Conservation (phyloP, 2,888 invertebrate genomes). For the Diadegma fenestrale region DNA sequence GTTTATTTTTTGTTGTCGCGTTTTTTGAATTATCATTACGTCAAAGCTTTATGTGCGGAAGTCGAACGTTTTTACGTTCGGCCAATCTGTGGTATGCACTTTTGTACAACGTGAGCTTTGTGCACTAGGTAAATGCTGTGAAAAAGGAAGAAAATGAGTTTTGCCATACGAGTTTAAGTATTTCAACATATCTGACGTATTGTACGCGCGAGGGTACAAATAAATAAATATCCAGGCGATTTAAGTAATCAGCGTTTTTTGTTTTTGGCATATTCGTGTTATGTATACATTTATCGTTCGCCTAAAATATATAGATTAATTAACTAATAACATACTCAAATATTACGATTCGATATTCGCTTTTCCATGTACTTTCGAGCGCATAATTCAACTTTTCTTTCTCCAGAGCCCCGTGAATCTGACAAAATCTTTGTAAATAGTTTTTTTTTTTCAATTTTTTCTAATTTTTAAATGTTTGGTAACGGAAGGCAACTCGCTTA, state of each 20-base stretch:
- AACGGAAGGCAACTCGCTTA: background rate
- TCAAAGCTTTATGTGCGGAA: constrained; percentile 22
- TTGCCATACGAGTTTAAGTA: constrained; percentile 57
- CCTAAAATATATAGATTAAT: constrained; percentile 35
- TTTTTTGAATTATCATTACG: background rate
- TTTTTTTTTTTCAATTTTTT: too few relatives aligned
- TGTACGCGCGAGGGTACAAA: constrained; percentile 50
- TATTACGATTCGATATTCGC: constrained; percentile 35
- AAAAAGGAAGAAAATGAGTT: constrained; percentile 12
- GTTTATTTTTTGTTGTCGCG: constrained; percentile 7
- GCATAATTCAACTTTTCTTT: background rate
- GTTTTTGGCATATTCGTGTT: constrained; percentile 26
- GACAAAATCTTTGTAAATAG: constrained; percentile 27
- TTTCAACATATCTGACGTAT: constrained; percentile 58
- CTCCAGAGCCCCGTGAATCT: constrained; percentile 51
- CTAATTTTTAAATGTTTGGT: too few relatives aligned
- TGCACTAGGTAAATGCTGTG: constrained; percentile 25
- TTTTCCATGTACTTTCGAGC: background rate
- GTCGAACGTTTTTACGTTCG: constrained; percentile 3
- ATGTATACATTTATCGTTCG: constrained; percentile 34
- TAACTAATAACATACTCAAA: constrained; percentile 34
- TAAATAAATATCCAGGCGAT: constrained; percentile 48
- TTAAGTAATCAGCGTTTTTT: constrained; percentile 42
- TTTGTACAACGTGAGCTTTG: constrained; percentile 21
- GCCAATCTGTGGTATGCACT: constrained; percentile 36